phyloP scores from a whole-genome alignment of 2,113 vertebrate genomes.

The Phylloscopus trochilus region DNA sequence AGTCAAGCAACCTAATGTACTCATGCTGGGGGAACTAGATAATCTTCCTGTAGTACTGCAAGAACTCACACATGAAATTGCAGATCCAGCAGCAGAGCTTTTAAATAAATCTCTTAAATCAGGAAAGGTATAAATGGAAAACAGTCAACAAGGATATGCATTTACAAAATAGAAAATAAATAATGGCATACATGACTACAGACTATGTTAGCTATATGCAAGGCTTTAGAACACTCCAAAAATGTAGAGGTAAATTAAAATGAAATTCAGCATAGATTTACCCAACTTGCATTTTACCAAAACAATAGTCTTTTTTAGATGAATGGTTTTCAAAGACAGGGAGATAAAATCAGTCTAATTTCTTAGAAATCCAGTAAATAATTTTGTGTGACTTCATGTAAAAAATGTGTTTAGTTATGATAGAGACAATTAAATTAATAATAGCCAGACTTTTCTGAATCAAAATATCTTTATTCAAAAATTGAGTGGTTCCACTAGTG shows the following conservation, averaged over 20 bases:
- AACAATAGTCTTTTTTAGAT: neutral
- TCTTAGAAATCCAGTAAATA: neutral
- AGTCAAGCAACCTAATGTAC: neutral
- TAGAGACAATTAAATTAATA: neutral
- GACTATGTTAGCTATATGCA: neutral
- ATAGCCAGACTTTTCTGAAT: neutral
- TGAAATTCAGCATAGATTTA: neutral
- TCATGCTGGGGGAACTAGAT: neutral
- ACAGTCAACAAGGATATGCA: neutral
- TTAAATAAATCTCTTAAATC: neutral
- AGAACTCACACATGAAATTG: neutral
- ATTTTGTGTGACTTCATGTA: neutral
- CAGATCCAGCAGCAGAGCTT: neutral
- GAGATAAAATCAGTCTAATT: neutral
- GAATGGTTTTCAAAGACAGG: neutral
- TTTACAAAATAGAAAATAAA: neutral
- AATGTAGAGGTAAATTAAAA: neutral
- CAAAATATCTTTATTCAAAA: neutral
- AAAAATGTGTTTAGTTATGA: neutral
- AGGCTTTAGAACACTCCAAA: neutral
- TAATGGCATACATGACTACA: neutral
- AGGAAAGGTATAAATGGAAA: neutral
- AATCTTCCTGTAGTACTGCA: neutral
- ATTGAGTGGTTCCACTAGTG: neutral
- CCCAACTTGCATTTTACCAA: neutral